These are phyloP conservation scores for Neofelis nebulosa DNA, from an alignment of 2,113 vertebrate genomes.

Conservation along the genomic window DNA sequence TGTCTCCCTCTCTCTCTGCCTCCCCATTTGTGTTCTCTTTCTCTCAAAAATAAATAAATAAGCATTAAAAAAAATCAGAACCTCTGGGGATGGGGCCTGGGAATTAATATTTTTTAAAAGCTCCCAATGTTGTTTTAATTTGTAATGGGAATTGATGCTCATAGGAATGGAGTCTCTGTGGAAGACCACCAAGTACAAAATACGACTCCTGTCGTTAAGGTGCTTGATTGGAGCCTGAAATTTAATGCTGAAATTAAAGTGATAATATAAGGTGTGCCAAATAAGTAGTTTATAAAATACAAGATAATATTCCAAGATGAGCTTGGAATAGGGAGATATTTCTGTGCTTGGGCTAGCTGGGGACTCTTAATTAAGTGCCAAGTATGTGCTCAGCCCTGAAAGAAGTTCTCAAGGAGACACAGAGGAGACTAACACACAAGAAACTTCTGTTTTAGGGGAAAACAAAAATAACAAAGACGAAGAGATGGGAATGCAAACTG, in stretches of 20 bases:
- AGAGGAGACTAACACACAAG: background rate
- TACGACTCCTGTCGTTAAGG: background rate
- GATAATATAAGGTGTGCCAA: background rate
- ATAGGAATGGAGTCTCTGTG: background rate
- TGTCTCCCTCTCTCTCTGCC: too few relatives aligned
- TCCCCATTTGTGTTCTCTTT: too few relatives aligned
- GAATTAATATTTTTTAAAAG: background rate
- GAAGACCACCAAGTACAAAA: background rate
- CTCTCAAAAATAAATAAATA: too few relatives aligned
- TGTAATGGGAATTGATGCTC: background rate
- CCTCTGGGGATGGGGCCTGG: background rate
- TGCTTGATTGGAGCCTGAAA: background rate
- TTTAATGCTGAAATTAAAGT: background rate
- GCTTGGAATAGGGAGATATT: background rate
- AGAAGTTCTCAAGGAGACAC: background rate
- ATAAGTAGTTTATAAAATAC: background rate
- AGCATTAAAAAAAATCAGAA: background rate
- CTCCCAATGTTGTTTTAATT: background rate
- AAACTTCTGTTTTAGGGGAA: constrained; percentile 20
- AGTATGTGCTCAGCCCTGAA: background rate
- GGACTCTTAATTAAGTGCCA: background rate
- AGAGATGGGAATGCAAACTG: background rate
- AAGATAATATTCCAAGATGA: background rate
- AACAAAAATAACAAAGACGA: background rate
- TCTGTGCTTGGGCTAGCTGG: background rate